Conservation (phyloP, 2,888 invertebrate species). For the Empis stercorea region DNA sequence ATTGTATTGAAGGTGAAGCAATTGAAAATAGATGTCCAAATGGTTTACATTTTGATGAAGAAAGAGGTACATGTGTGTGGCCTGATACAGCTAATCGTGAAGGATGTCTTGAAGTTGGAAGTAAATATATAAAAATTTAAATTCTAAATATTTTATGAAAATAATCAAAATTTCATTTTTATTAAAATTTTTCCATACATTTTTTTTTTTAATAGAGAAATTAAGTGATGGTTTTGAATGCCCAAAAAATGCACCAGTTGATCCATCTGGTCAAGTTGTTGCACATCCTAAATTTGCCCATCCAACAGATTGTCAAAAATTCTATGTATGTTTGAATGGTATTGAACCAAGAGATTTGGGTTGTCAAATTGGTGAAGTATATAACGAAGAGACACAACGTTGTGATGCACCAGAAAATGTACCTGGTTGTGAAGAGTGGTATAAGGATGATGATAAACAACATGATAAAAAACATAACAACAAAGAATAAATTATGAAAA, state of each 20-base stretch:
- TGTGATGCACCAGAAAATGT: conserved; percentile 88
- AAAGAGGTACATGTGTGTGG: conserved; percentile 83
- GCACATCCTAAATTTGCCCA: conserved; percentile 79
- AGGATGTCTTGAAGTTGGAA: conserved; percentile 49
- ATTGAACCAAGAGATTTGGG: conserved; percentile 78
- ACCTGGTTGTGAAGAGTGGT: conserved; percentile 85
- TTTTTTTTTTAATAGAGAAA: conserved; percentile 42
- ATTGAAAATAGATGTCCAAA: conserved; percentile 73
- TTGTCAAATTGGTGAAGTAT: conserved; percentile 78
- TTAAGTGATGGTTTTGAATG: conserved; percentile 76
- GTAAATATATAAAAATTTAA: conserved; percentile 31
- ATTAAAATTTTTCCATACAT: neutral
- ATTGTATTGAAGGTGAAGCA: conserved; percentile 75
- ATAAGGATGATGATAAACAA: conserved; percentile 64
- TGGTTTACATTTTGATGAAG: conserved; percentile 81
- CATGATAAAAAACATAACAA: no score
- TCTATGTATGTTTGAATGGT: conserved; percentile 81
- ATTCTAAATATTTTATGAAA: neutral
- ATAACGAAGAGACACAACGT: conserved; percentile 70
- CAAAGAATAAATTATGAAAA: conserved; percentile 22
- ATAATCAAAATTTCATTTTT: conserved; percentile 1
- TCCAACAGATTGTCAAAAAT: conserved; percentile 78
- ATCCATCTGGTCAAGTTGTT: conserved; percentile 55
- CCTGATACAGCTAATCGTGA: conserved; percentile 65
- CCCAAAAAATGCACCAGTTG: conserved; percentile 52